phyloP scores from a whole-genome alignment of 2,797 vertebrate genomes.

The Sitta carolinensis region DNA sequence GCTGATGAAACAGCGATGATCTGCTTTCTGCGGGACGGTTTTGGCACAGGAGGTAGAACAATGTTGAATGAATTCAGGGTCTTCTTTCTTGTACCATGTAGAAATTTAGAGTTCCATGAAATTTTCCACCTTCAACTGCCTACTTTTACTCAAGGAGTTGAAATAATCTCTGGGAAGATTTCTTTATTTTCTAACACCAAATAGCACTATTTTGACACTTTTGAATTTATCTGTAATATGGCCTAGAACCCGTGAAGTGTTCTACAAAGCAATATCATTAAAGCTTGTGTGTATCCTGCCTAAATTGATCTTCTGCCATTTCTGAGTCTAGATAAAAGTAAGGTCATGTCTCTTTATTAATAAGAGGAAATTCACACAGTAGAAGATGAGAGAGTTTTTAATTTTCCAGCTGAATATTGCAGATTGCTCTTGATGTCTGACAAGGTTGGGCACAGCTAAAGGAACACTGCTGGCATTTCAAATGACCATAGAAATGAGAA shows the following conservation, averaged over 20 bases:
- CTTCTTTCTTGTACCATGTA: not conserved
- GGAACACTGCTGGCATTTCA: not conserved
- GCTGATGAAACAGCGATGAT: not conserved
- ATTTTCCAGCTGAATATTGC: constrained; percentile 37
- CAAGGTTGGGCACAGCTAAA: constrained; percentile 8
- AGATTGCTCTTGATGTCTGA: constrained; percentile 38
- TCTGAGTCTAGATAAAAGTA: not conserved
- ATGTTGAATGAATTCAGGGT: not conserved
- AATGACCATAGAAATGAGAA: not conserved
- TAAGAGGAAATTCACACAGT: constrained; percentile 1
- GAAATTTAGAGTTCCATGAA: not conserved
- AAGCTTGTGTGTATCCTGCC: not conserved
- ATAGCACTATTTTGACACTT: not conserved
- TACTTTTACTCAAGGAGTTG: not conserved
- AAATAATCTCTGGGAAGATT: not conserved
- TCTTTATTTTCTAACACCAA: not conserved
- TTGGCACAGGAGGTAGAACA: not conserved
- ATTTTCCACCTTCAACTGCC: not conserved
- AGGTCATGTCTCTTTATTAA: constrained; percentile 1
- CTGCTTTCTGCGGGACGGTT: not conserved
- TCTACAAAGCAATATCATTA: not conserved
- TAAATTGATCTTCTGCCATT: not conserved
- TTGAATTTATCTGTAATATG: not conserved
- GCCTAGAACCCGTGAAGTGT: not conserved
- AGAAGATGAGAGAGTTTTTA: constrained; percentile 45